Evolutionary conservation across 2,113 vertebrate genomes (phyloP).

Genomic region (Tachycineta bicolor): DNA sequence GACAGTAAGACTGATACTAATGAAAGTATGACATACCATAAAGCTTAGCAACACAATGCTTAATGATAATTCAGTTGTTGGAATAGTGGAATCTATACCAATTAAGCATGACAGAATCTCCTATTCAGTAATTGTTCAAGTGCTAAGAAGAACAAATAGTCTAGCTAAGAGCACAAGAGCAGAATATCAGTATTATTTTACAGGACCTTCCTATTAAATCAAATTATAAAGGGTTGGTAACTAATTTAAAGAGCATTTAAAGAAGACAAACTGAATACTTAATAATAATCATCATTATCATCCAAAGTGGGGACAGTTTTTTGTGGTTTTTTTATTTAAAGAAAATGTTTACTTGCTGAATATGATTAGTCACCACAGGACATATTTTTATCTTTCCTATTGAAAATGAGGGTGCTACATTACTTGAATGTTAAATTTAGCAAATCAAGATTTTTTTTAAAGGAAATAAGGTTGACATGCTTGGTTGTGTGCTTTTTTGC

Average conservation of each 20-base stretch:
- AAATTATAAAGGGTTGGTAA: not conserved
- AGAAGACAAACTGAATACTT: not conserved
- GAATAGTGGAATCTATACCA: constrained; percentile 41
- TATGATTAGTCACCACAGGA: not conserved
- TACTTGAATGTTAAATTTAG: not conserved
- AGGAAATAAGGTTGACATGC: not conserved
- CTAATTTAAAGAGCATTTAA: not conserved
- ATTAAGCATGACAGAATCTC: constrained; percentile 23
- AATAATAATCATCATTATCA: not conserved
- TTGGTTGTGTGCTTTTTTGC: not conserved
- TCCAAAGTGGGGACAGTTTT: not conserved
- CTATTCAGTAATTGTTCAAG: constrained; percentile 28
- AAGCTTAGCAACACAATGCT: not conserved
- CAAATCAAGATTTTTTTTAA: not conserved
- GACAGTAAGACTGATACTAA: not conserved
- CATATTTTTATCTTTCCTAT: not conserved
- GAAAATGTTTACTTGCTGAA: not conserved
- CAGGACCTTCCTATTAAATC: not conserved
- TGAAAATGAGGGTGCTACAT: not conserved
- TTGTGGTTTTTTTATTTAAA: not conserved
- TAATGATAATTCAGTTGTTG: constrained; percentile 14
- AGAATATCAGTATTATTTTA: not conserved
- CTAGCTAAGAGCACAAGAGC: not conserved
- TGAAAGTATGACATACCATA: not conserved
- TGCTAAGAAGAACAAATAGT: not conserved